Evolutionary conservation across 1,140 invertebrate genomes (phyloP).

Genomic region (Aricia agestis): DNA sequence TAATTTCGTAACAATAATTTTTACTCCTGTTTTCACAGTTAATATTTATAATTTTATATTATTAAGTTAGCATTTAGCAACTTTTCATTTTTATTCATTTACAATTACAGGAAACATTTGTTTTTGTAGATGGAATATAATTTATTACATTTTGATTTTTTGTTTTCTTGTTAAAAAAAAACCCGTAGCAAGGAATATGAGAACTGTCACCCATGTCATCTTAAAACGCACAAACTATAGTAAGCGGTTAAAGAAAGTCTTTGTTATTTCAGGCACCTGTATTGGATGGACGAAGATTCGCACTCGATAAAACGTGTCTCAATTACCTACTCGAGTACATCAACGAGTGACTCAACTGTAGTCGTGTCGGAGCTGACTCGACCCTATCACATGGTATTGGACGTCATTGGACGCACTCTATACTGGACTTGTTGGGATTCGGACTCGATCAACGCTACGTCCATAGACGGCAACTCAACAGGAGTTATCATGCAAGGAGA

Average conservation of each 20-base stretch:
- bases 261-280: conserved; percentile 41
- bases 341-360: conserved; percentile 74
- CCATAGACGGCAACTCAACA: conserved; percentile 63
- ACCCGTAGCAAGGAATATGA: too few species aligned
- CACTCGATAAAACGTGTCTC: conserved; percentile 84
- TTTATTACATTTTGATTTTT: too few species aligned
- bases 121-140: too few species aligned
- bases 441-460: conserved; percentile 93
- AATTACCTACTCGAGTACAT: conserved; percentile 77
- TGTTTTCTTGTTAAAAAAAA: too few species aligned
- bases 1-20: too few species aligned
- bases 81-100: too few species aligned
- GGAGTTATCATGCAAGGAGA: conserved; percentile 86
- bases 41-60: too few species aligned
- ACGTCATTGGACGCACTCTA: conserved; percentile 87
- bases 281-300: conserved; percentile 86
- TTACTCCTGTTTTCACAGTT: too few species aligned
- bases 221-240: too few species aligned
- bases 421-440: conserved; percentile 91
- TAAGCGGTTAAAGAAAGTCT: neutral
- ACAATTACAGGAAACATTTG: too few species aligned
- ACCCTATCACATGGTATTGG: conserved; percentile 90
- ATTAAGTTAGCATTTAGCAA: too few species aligned
- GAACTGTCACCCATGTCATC: too few species aligned
- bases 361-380: conserved; percentile 76